Evolutionary conservation across 2,888 invertebrate genomes (phyloP).

Genomic region (Scotopteryx bipunctaria): DNA sequence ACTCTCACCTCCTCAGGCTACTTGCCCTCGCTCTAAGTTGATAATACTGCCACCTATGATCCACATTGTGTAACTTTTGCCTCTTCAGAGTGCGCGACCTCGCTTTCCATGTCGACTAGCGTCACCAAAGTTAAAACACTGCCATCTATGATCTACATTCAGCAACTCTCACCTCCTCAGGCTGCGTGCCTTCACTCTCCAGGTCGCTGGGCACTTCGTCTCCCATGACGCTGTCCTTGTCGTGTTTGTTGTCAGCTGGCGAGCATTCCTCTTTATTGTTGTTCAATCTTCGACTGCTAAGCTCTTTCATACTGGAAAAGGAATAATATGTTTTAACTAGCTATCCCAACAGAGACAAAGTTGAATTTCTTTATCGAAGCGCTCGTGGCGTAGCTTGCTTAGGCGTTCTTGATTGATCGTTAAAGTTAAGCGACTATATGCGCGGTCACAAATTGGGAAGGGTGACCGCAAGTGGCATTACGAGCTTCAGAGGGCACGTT

Average conservation of each 20-base stretch:
- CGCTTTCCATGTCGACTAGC: constrained; percentile 94
- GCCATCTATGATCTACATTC: not conserved
- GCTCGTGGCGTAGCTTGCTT: no score
- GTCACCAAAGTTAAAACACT: constrained; percentile 42
- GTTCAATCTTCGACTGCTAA: constrained; percentile 64
- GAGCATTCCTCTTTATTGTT: constrained; percentile 78
- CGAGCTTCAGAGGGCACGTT: no score
- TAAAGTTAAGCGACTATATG: no score
- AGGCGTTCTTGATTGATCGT: no score
- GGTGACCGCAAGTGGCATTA: no score
- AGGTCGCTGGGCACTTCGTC: constrained; percentile 89
- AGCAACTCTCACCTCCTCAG: constrained; percentile 85
- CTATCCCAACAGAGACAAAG: no score
- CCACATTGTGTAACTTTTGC: not conserved
- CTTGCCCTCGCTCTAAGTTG: no score
- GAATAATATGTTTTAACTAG: not conserved
- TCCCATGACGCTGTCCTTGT: constrained; percentile 86
- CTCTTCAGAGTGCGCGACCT: constrained; percentile 93
- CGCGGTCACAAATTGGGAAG: no score
- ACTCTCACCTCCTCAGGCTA: no score
- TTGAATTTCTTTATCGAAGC: no score
- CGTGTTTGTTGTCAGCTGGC: constrained; percentile 73
- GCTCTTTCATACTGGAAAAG: constrained; percentile 61
- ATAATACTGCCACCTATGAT: not conserved
- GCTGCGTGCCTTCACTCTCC: constrained; percentile 94